Evolutionary conservation across 2,888 invertebrate species (phyloP), one percentile per base, ranked within the genome.

Genomic region (Phortica okadai): DNA sequence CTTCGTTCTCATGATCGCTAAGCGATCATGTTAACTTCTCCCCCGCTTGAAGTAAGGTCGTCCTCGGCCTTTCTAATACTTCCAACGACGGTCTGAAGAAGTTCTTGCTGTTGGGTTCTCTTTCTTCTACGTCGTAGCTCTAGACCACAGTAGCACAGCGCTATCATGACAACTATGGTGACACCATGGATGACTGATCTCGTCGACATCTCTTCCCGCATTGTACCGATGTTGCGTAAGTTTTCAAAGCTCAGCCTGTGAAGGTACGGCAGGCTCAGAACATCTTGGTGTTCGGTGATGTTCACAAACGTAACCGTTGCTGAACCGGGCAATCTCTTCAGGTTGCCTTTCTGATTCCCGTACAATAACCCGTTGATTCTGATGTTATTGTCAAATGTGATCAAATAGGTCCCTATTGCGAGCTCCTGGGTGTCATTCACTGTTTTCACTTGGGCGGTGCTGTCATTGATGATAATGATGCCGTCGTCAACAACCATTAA

Each of bases 211-310:
- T 33, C 3, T 3, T 33, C 33, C 3, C 3, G 33, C 33, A 33
- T 33, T 33, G 3, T 3, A 1, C 3, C 33, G 33, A 1, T 33
- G 33, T 33, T 2, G 33, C 33, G 33, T 33, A 33, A 3, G 3
- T 33, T 33, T 33, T 33, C 33, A 33, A 33, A 33, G 3, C 33
- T 33, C 3, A 33, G 3, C 33, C 33, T 33, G 3, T 33, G 33
- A 33, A 33, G 33, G 33, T 33, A 2, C 33, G 33, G 3, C 2
- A 33, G 33, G 3, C 33, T 33, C 3, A 78, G 58, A 73, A 76
- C 72, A 21, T 78, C 76, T 73, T 79, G 77, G 54, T 80, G 80
- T 64, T 75, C 74, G 6, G 78, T 79, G 45, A 79, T 78, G 44
- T 79, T 80, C 2, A 74, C 25, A 41, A 67, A 10, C 6, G 74